Percentiles rank a stretch among this genome's conserved stretches.
These are phyloP conservation scores for Saccostrea cuccullata DNA, from an alignment of 1,140 invertebrate genomes.

Conservation along the genomic window DNA sequence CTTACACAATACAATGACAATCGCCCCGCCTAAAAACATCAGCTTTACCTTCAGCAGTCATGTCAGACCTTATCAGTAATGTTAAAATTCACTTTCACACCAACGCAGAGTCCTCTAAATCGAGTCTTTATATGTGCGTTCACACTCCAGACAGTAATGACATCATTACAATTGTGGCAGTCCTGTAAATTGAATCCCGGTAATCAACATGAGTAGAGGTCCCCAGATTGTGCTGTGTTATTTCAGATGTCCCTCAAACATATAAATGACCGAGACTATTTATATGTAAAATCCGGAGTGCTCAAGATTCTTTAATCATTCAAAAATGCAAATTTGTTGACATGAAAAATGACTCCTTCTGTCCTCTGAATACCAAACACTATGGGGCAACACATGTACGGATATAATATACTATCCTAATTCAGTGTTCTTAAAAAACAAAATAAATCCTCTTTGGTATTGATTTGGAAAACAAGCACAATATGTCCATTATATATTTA, in stretches of 20 bases:
- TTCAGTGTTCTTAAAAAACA: not conserved
- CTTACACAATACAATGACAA: constrained; percentile 27
- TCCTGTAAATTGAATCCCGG: not conserved
- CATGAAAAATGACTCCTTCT: not conserved
- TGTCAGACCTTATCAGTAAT: constrained; percentile 7
- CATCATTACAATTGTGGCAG: not conserved
- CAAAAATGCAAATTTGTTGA: constrained; percentile 8
- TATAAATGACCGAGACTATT: not conserved
- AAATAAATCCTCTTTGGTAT: constrained; percentile 15
- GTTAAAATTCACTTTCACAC: not conserved
- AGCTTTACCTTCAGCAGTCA: not conserved
- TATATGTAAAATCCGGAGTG: not conserved
- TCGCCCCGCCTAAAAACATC: constrained; percentile 1
- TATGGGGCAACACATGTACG: not conserved
- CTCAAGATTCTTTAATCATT: not conserved
- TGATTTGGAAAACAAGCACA: constrained; percentile 10
- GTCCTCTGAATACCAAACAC: not conserved
- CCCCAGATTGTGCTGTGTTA: not conserved
- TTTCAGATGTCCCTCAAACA: not conserved
- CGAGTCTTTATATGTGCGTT: not conserved
- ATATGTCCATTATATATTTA: constrained; percentile 1
- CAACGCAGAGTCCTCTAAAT: not conserved
- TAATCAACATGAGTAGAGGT: not conserved
- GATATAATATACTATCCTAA: not conserved
- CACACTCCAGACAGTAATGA: not conserved